Evolutionary conservation across 2,888 invertebrate species (phyloP), one percentile per base, ranked within the genome.

Genomic region (Cantharis lateralis): DNA sequence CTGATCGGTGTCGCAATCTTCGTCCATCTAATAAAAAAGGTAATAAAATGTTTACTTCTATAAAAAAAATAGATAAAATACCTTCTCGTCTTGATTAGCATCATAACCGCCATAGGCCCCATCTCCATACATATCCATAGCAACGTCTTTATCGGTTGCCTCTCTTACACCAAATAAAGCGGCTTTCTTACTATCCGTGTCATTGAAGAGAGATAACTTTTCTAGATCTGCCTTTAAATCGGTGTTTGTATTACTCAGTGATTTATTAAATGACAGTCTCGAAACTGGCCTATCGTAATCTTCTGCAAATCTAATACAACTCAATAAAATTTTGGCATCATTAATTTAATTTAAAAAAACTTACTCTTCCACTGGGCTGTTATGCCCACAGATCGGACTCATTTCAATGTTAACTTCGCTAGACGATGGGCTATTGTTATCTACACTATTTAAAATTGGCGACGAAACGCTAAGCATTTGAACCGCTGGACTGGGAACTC

Each of bases 331-430:
- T 13, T n/a, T 63, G 4, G 16, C 2, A 13, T 16, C 16, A 13
- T 11, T n/a, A 15, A 63, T 63, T 63, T 10, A 63, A 63, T 73
- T n/a, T 61, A 62, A 62, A 68, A 62, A 62, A 74, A 84, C 85
- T 83, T 82, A 88, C 84, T 87, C 87, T 66, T 86, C 86, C 72
- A 84, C 84, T 0, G 86, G 85, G 80, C 86, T 87, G 73, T 85
- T 84, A 62, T 83, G 83, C 11, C 84, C 86, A 71, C 83, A 80
- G 10, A 82, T 63, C 1, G 91, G 91, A 10, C 91, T 90, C 62
- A 91, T 86, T 73, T 91, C 91, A 24, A 91, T 85, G 79, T 91
- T 91, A 9, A 90, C 89, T 82, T 92, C 92, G 81, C 91, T 91
- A 2, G 91, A 91, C 1, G 90, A 85, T 1, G 86, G 85, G 78